Evolutionary conservation across 2,113 vertebrate species (phyloP).

Genomic region (Larimichthys crocea): DNA sequence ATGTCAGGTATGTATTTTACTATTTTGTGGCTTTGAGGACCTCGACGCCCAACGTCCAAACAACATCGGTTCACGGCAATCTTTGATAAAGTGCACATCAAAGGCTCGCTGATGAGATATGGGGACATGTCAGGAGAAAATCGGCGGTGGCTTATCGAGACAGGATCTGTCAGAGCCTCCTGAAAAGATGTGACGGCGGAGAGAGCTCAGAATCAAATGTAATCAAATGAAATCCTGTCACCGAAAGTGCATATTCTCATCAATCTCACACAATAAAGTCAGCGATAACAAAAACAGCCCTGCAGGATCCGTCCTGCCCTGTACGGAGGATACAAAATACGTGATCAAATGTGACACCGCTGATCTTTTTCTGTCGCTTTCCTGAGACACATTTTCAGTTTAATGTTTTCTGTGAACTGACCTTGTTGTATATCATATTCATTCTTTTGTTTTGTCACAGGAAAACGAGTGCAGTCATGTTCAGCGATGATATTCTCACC

Average conservation of each 20-base stretch:
- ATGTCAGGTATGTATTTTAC: neutral
- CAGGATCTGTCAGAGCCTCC: conserved; percentile 50
- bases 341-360: neutral
- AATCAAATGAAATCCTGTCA: conserved; percentile 64
- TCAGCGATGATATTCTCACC: neutral
- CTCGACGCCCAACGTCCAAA: conserved; percentile 19
- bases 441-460: neutral
- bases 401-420: neutral
- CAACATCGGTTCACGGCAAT: conserved; percentile 33
- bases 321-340: conserved; percentile 6
- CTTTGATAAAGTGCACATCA: conserved; percentile 53
- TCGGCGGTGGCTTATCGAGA: conserved; percentile 57
- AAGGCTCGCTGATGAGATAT: conserved; percentile 54
- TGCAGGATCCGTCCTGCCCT: neutral
- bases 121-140: conserved; percentile 52
- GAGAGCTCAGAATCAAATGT: conserved; percentile 23
- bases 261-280: conserved; percentile 52
- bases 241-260: conserved; percentile 41
- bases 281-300: conserved; percentile 21
- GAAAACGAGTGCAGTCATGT: neutral
- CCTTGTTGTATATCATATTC: neutral
- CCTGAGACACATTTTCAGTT: neutral
- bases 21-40: conserved; percentile 15
- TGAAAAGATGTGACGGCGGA: conserved; percentile 37
- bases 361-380: neutral